phyloP scores from a whole-genome alignment of 2,113 vertebrate species.

The Machaerirhynchus nigripectus region DNA sequence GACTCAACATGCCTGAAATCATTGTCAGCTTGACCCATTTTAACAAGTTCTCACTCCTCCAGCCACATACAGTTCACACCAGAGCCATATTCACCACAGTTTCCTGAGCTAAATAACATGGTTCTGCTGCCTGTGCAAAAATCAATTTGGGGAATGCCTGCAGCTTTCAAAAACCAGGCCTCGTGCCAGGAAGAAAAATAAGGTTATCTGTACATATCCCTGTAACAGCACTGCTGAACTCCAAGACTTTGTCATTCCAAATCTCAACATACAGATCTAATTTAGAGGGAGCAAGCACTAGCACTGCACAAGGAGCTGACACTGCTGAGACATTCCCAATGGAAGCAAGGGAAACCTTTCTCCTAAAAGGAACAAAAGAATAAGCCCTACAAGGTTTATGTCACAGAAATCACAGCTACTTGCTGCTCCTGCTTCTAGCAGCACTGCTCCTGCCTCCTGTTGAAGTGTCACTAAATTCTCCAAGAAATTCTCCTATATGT shows the following conservation, averaged over 20 bases:
- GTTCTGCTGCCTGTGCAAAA: not conserved
- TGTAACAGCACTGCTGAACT: not conserved
- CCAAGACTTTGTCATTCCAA: not conserved
- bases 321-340: not conserved
- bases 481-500: not conserved
- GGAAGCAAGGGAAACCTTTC: not conserved
- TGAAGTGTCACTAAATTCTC: not conserved
- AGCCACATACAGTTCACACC: not conserved
- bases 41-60: not conserved
- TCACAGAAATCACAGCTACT: not conserved
- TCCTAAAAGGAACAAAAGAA: not conserved
- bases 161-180: not conserved
- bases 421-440: not conserved
- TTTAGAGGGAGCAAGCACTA: not conserved
- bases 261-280: not conserved
- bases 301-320: not conserved
- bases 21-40: not conserved
- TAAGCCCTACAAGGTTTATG: not conserved
- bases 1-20: not conserved
- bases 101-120: not conserved
- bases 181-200: not conserved
- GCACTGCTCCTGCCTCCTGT: not conserved
- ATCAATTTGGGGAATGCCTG: not conserved
- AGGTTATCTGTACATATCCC: not conserved
- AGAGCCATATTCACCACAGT: not conserved